Conservation (phyloP, 2,113 vertebrate species). For the Chinchilla lanigera region DNA sequence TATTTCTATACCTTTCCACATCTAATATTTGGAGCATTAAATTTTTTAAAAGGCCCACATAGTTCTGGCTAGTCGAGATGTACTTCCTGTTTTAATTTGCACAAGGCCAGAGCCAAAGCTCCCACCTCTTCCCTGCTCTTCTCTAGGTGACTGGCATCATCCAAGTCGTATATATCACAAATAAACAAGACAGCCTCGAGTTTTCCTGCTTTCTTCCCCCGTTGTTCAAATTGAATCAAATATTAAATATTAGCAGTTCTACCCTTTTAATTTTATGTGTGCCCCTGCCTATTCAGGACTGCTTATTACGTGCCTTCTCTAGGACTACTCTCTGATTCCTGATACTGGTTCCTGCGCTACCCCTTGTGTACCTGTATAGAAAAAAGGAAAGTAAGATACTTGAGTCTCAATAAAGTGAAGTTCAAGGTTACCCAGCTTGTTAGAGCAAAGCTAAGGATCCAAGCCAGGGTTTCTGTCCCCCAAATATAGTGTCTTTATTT, state of each 20-base stretch:
- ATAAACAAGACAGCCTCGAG: background rate
- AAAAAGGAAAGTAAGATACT: constrained; percentile 10
- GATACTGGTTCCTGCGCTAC: background rate
- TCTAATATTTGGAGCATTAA: background rate
- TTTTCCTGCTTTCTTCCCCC: background rate
- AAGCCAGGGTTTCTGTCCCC: background rate
- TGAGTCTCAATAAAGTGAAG: background rate
- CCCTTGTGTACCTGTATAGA: background rate
- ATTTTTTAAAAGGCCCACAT: background rate
- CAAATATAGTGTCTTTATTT: constrained; percentile 10
- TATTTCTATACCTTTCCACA: constrained; percentile 41
- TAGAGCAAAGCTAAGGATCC: background rate
- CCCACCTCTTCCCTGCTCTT: background rate
- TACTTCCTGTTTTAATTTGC: constrained; percentile 6
- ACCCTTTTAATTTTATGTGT: background rate
- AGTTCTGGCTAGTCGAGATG: background rate
- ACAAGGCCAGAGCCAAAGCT: background rate
- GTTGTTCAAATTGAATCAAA: background rate
- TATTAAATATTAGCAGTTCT: background rate
- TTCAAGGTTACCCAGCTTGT: constrained; percentile 14
- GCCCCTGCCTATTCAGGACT: background rate
- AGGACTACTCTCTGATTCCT: background rate
- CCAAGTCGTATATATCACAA: background rate
- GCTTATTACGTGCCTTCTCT: background rate
- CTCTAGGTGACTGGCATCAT: background rate